Base-by-base conservation (phyloP, 2,797 vertebrate genomes). In the Odontamblyopus rebecca region DNA sequence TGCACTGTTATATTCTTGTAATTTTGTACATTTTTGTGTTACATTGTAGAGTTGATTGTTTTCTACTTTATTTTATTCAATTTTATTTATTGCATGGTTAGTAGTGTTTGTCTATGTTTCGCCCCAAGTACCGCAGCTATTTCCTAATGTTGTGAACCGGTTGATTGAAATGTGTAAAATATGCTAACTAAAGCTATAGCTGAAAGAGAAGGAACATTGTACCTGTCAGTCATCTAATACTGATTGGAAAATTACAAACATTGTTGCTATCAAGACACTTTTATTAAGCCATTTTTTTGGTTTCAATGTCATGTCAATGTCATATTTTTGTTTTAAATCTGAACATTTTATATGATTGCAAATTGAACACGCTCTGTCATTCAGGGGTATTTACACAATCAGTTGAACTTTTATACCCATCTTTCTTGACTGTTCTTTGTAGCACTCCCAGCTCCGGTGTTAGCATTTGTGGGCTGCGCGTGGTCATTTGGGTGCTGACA, bases 401-500 rank as follows among this genome's bases (percentile, higher is more conserved):
- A 29, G 38, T 23, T 29, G 26, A 71, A 1, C 23, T 75, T 61
- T 67, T 35, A 35, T 68, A 26, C 35, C 38, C 72, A 50, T 68
- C 61, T 70, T 74, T 72, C 12, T 11, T 44, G 38, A 16, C 35
- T n/a, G 12, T 15, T 57, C 51, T 72, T 19, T 66, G 62, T 57
- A 61, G 30, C 19, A 41, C 80, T 77, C 26, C 56, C 73, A 71
- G 69, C 59, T 81, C 73, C 41, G 32, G 79, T 64, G 62, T 48
- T 41, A 65, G 72, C 69, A 71, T 64, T 82, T 82, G 75, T 63
- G 69, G 77, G 61, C 69, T 70, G 70, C 74, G 82, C 85, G 75
- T 59, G 70, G 80, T 77, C 85, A 74, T 73, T 64, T 71, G 77
- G 71, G 80, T 79, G 83, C 38, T 88, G 88, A 86, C 89, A 90